These are phyloP conservation scores for Solen grandis DNA, from an alignment of 1,140 invertebrate species.

Conservation along the genomic window DNA sequence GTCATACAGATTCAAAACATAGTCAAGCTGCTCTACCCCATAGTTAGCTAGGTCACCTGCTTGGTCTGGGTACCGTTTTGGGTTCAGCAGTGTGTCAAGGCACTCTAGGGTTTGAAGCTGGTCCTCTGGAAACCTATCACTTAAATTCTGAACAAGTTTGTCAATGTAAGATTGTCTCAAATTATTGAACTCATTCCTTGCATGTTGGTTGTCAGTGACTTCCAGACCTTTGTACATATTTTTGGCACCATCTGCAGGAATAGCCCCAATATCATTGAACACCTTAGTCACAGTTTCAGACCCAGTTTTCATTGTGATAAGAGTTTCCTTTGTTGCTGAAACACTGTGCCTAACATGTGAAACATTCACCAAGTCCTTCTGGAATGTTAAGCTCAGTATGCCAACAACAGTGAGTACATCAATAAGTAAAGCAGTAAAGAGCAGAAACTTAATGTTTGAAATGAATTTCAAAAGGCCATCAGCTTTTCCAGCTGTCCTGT, in stretches of 20 bases:
- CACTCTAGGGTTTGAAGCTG: neutral
- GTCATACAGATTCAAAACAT: neutral
- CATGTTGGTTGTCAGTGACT: neutral
- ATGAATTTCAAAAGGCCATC: neutral
- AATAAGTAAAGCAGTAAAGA: neutral
- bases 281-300: constrained; percentile 5
- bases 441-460: neutral
- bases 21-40: neutral
- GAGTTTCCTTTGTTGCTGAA: neutral
- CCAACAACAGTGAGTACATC: constrained; percentile 24
- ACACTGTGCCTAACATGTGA: neutral
- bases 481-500: neutral
- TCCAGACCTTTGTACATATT: neutral
- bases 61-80: neutral
- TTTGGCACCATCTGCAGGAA: neutral
- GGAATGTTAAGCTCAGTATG: constrained; percentile 6
- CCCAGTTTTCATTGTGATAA: neutral
- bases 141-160: neutral
- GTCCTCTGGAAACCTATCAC: constrained; percentile 1
- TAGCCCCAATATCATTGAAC: neutral
- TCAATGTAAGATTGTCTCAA: neutral
- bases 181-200: neutral
- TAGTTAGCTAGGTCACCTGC: neutral
- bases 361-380: constrained; percentile 14
- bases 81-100: neutral